Evolutionary conservation across 2,888 invertebrate genomes (phyloP).

Genomic region (Neoscelio sp.): DNA sequence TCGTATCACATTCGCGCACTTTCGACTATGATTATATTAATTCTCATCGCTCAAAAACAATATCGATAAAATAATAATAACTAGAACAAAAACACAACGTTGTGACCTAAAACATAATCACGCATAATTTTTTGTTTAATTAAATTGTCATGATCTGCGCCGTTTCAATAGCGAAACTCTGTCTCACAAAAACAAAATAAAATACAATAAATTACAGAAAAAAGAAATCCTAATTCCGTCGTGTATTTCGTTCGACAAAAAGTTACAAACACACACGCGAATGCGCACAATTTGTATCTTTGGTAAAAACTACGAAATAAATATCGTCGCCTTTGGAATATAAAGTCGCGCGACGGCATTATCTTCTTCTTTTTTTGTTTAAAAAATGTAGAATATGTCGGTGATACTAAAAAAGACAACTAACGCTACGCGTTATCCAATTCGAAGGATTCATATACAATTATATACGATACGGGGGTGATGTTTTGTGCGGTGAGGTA

Average conservation of each 20-base stretch:
- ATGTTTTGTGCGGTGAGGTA: conserved; percentile 57
- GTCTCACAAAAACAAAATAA: conserved; percentile 19
- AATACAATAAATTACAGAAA: conserved; percentile 30
- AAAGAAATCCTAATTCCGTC: conserved; percentile 54
- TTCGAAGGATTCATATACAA: conserved; percentile 53
- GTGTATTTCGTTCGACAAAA: conserved; percentile 39
- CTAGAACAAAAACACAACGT: conserved; percentile 36
- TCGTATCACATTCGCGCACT: conserved; percentile 59
- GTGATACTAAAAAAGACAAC: conserved; percentile 22
- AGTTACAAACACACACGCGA: conserved; percentile 72
- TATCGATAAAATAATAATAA: conserved; percentile 39
- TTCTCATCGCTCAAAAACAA: conserved; percentile 41
- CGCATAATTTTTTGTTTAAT: conserved; percentile 3
- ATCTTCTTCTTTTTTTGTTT: conserved; percentile 7
- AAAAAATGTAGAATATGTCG: conserved; percentile 17
- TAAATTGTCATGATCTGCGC: conserved; percentile 41
- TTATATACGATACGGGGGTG: conserved; percentile 46
- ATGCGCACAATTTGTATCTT: conserved; percentile 75
- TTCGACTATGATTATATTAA: conserved; percentile 38
- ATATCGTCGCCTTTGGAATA: conserved; percentile 77
- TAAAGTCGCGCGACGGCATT: conserved; percentile 39
- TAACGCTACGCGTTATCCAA: conserved; percentile 36
- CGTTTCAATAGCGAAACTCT: conserved; percentile 13
- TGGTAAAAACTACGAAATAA: conserved; percentile 83
- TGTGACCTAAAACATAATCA: conserved; percentile 28